Evolutionary conservation across 2,113 vertebrate genomes (phyloP), one percentile per base, ranked within the genome.

Genomic region (Leucosticte australis): DNA sequence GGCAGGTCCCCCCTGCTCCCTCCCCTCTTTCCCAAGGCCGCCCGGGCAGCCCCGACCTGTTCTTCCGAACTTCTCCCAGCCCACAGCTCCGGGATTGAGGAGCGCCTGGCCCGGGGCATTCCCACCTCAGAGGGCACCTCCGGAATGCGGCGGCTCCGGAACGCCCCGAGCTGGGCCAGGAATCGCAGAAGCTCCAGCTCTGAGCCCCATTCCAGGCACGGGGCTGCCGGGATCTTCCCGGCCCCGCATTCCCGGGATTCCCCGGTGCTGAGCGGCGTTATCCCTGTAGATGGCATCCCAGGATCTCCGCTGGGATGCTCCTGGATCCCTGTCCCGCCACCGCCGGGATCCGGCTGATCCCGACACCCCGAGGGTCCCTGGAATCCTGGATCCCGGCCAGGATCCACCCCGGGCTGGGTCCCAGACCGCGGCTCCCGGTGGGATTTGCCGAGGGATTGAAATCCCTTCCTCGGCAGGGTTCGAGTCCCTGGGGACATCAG

Each of bases 31-130:
- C 92, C 14, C 86, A 89, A 42, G 41, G 21, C 39, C 15, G 10
- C 50, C 69, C 44, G 11, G 90, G 87, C 94, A 92, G 96, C 94
- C 79, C 94, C 80, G 59, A 95, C 96, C 94, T 94, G 96, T 95
- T 97, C 64, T 96, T 47, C 94, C 94, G n/a, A 92, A 46, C 76
- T 59, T 96, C 80, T 96, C 79, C 86, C 96, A 90, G 60, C 90
- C 79, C 95, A 69, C 88, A 68, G 49, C 33, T 23, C 33, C 57
- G 22, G 94, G 67, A 80, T 69, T 74, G 81, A 92, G 96, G 90
- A 94, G 95, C 35, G 94, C 71, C 94, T 68, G 79, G 96, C 96
- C 95, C 5, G 80, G 27, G 95, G 92, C 96, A 68, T 95, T 94
- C 95, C 94, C 96, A 83, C 76, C 89, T 93, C 96, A 31, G 71